A percentile compares a stretch with the other conserved stretches of the same genome.
These are phyloP conservation scores for Onychomys arenicola DNA, from an alignment of 2,797 vertebrate genomes.

Conservation along the genomic window DNA sequence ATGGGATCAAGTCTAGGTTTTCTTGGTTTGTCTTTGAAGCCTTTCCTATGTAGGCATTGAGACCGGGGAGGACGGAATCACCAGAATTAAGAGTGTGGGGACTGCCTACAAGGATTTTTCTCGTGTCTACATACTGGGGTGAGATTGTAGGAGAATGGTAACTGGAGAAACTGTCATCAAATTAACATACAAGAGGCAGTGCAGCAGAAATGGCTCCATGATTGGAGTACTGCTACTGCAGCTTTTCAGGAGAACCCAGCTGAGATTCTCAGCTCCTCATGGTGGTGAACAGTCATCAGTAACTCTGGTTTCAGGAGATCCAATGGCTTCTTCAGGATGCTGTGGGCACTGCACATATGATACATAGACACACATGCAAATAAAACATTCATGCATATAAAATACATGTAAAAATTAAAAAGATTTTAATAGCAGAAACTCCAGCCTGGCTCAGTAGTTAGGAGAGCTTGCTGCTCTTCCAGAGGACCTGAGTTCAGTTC, in stretches of 20 bases:
- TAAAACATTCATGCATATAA: background rate
- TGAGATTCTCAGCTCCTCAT: background rate
- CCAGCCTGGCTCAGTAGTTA: background rate
- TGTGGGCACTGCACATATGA: no score
- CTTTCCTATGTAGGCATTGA: background rate
- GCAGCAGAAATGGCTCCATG: background rate
- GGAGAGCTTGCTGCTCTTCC: background rate
- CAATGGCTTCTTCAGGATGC: background rate
- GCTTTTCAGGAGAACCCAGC: background rate
- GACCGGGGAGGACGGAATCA: background rate
- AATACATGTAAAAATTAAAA: background rate
- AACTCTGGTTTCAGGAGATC: no score
- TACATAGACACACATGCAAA: background rate
- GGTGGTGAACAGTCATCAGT: background rate
- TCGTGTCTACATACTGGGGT: rapidly evolving
- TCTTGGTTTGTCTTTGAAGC: background rate
- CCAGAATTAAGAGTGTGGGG: background rate
- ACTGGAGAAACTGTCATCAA: no score
- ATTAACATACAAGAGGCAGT: no score
- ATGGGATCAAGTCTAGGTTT: background rate
- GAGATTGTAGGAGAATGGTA: background rate
- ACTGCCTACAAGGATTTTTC: rapidly evolving
- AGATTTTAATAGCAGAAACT: background rate
- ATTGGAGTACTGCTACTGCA: background rate
- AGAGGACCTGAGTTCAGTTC: background rate